Evolutionary conservation across 1,140 invertebrate genomes (phyloP), one percentile per base, ranked within the genome.

Genomic region (Eueides isabella): DNA sequence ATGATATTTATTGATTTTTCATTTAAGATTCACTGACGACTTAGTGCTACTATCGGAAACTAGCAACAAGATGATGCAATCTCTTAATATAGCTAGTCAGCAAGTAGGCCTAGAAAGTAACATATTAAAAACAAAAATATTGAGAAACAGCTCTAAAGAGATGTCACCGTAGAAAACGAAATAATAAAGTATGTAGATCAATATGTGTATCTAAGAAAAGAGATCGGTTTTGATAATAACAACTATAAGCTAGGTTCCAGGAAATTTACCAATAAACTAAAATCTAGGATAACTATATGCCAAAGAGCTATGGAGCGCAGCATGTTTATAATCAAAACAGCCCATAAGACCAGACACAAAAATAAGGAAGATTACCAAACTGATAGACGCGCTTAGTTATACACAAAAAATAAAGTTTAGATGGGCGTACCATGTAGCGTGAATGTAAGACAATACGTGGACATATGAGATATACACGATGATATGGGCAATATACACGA

Each of bases 81-180:
- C 31, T 3, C 48, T 76, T 7, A 38, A 71, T 28, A 26, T 5
- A 28, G 35, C 35, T n/a, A 76, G 68, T 19, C 67, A 61, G 28
- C 23, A 72, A n/a, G 35, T 76, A 64, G 64, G 48, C 1, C 19
- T 75, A 63, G 64, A 70, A n/a, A 14, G 74, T 74, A 74, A 76
- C 31, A 2, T 67, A 2, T 23, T 16, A 33, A 67, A 38, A 31
- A 67, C 35, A 7, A 38, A 4, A 33, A 5, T n/a, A 31, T 31
- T 64, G 28, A 64, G 26, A 2, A 64, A 64, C 28, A 62, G 61
- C 26, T 5, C 6, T 5, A 29, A 62, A 62, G 26, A 5, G 14
- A 6, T 7, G 14, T 38, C 14, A 38, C 35, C 14, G 35, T 38
- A 6, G 35, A 38, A 6, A 38, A 38, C 35, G 35, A 38, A 38